A percentile compares a stretch with the other conserved stretches of the same genome.
Evolutionary conservation across 2,888 invertebrate genomes (phyloP).

Genomic region (Buathra laborator): DNA sequence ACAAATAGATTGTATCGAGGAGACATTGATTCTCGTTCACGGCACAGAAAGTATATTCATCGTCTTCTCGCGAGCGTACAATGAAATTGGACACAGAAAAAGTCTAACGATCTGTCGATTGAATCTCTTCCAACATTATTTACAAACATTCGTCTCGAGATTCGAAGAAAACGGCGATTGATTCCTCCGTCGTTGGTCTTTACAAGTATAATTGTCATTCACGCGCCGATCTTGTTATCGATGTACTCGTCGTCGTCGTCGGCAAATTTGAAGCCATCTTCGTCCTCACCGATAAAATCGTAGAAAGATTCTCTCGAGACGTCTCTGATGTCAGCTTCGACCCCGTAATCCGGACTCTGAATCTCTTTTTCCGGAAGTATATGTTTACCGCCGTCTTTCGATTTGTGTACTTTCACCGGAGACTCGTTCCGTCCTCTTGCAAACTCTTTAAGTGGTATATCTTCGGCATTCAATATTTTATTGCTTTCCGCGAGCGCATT

Average conservation of each 20-base stretch:
- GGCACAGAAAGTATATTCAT: background rate
- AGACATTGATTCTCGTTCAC: background rate
- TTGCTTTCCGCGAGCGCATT: slow-evolving; percentile 69
- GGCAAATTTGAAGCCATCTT: slow-evolving; percentile 81
- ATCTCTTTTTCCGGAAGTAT: slow-evolving; percentile 72
- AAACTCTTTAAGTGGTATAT: slow-evolving; percentile 80
- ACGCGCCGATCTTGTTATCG: slow-evolving; percentile 79
- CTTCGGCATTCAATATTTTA: slow-evolving; percentile 66
- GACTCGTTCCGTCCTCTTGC: slow-evolving; percentile 75
- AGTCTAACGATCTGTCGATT: background rate
- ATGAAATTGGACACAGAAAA: background rate
- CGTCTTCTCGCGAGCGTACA: background rate
- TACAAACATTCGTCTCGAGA: slow-evolving; percentile 24
- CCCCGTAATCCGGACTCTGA: slow-evolving; percentile 79
- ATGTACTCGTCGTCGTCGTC: slow-evolving; percentile 82
- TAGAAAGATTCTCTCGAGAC: slow-evolving; percentile 79
- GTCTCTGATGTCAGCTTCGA: slow-evolving; percentile 77
- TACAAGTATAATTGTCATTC: slow-evolving; percentile 52
- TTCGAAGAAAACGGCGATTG: background rate
- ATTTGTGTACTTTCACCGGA: slow-evolving; percentile 75
- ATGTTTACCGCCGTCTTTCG: slow-evolving; percentile 71
- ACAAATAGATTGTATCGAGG: slow-evolving; percentile 56
- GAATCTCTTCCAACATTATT: slow-evolving; percentile 28
- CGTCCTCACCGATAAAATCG: slow-evolving; percentile 79
- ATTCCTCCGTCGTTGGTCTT: background rate